Conservation (phyloP, 64 coral and sea anemone genomes). For the Platygyra sinensis region DNA sequence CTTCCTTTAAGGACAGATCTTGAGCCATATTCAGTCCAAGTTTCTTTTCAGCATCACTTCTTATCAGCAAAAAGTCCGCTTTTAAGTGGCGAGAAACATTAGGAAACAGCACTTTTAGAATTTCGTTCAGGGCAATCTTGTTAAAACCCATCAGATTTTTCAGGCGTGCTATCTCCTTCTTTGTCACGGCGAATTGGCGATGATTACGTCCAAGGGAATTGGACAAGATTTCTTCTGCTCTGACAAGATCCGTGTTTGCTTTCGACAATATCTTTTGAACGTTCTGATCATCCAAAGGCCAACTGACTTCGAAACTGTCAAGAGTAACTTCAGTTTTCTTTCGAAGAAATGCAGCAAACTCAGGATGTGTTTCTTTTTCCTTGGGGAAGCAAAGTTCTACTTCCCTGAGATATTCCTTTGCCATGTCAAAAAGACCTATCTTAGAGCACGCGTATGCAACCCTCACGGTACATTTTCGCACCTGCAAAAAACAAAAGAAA, state of each 20-base stretch:
- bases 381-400: no score
- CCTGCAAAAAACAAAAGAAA: not conserved
- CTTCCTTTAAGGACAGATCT: not conserved
- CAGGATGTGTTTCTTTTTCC: no score
- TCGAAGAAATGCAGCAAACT: no score
- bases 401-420: no score
- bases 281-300: not conserved
- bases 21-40: not conserved
- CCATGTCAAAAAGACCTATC: no score
- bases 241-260: not conserved
- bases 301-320: not conserved
- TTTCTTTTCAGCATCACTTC: not conserved
- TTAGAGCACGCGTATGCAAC: conserved; percentile 3
- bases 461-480: not conserved
- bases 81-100: not conserved
- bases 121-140: not conserved
- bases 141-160: not conserved
- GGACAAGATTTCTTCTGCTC: not conserved
- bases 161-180: not conserved
- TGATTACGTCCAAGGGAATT: not conserved
- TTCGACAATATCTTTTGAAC: not conserved
- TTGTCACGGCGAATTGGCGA: not conserved
- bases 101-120: not conserved
- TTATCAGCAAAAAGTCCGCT: not conserved
- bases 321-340: no score